These are phyloP conservation scores for Heliocidaris erythrogramma DNA, from an alignment of 35 echinoderm and acorn worm species.

Conservation along the genomic window DNA sequence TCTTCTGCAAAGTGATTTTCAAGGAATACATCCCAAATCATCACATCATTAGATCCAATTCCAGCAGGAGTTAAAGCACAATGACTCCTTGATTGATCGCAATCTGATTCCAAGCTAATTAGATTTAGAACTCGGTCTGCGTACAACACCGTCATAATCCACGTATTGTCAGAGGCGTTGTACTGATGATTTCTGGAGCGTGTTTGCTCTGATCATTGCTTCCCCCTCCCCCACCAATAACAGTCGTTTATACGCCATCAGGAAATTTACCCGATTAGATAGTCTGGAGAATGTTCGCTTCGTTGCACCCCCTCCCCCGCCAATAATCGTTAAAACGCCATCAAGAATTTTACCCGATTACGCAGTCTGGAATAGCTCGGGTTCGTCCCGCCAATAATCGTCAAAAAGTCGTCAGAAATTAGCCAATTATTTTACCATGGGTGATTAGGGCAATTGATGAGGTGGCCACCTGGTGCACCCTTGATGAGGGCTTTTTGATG, in stretches of 20 bases:
- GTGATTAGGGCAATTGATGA: neutral
- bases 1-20: neutral
- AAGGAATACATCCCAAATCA: neutral
- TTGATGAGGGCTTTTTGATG: conserved; percentile 15
- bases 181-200: neutral
- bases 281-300: neutral
- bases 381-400: conserved; percentile 18
- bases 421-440: conserved; percentile 8
- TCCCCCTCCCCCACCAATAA: neutral
- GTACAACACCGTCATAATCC: neutral
- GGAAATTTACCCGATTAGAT: no score
- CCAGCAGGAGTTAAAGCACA: neutral
- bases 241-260: neutral
- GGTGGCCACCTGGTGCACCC: neutral
- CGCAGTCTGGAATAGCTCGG: neutral
- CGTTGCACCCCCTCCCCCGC: conserved; percentile 3
- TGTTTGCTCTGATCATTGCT: neutral
- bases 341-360: conserved; percentile 22
- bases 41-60: neutral
- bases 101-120: neutral
- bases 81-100: conserved; percentile 9
- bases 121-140: conserved; percentile 25
- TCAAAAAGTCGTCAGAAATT: conserved; percentile 28
- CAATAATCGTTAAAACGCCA: neutral
- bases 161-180: neutral